Conservation (phyloP, 2,113 vertebrate species). For the Argyrosomus japonicus region DNA sequence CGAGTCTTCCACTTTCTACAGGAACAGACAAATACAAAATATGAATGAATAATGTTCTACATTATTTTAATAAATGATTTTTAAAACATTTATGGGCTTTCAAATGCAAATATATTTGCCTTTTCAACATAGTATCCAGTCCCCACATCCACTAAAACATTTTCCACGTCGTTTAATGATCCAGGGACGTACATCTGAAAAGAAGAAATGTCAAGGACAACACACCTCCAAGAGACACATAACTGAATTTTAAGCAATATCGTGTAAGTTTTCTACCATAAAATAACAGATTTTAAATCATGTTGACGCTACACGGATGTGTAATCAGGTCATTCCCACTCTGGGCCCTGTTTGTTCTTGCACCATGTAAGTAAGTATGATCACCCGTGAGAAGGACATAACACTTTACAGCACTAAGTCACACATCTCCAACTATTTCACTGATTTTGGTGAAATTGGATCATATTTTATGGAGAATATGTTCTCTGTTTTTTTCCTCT, state of each 20-base stretch:
- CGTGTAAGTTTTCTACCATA: no score
- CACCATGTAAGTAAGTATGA: no score
- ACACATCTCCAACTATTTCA: no score
- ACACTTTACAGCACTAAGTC: no score
- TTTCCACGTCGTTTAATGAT: conserved; percentile 89
- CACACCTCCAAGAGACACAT: background rate
- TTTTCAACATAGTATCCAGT: conserved; percentile 97
- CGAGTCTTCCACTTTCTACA: conserved; percentile 88
- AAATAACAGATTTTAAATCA: no score
- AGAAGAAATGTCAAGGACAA: conserved; percentile 79
- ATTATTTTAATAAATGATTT: background rate
- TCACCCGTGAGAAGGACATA: no score
- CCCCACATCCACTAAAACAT: conserved; percentile 91
- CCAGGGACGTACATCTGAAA: conserved; percentile 95
- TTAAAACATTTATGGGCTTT: background rate
- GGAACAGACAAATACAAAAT: conserved; percentile 5
- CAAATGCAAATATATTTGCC: conserved; percentile 76
- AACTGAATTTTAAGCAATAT: background rate
- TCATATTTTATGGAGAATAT: no score
- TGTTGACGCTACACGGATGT: no score
- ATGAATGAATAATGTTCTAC: background rate
- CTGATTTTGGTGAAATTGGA: no score
- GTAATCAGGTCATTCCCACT: no score
- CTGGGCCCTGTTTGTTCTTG: no score
- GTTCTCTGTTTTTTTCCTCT: no score